These are phyloP conservation scores for Rhadina sibilatrix DNA, from an alignment of 2,113 vertebrate genomes.

Conservation along the genomic window DNA sequence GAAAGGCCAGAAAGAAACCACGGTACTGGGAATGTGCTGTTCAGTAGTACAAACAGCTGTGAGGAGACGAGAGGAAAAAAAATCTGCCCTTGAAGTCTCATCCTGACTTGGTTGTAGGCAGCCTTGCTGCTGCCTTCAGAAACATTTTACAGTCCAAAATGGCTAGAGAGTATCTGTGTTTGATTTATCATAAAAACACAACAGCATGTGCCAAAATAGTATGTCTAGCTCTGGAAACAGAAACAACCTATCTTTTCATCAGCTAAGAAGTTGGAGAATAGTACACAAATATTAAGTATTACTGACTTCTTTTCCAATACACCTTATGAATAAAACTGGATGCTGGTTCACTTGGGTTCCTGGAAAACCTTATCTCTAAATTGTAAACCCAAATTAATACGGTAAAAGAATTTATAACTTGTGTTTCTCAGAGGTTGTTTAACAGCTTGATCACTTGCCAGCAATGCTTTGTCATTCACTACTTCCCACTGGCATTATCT, in stretches of 20 bases:
- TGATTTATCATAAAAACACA: neutral
- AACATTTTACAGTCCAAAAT: neutral
- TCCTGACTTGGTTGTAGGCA: neutral
- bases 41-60: neutral
- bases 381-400: neutral
- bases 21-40: neutral
- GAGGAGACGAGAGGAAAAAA: neutral
- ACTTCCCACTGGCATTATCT: neutral
- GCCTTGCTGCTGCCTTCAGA: neutral
- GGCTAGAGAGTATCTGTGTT: neutral
- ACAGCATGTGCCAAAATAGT: neutral
- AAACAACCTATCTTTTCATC: neutral
- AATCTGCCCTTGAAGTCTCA: neutral
- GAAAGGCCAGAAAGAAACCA: neutral
- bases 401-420: neutral
- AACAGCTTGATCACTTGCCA: neutral
- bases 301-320: neutral
- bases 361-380: neutral
- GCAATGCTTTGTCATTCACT: neutral
- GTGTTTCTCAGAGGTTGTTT: neutral
- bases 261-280: neutral
- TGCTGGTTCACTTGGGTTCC: neutral
- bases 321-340: neutral
- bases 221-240: neutral
- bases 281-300: neutral